Conservation (phyloP, 2,113 vertebrate species). For the Xenopus tropicalis region UCB_Xtro_10.0 CM004451.2:22920001-22920500, state of each 20-base stretch:
- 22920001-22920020: not conserved
- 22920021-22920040: conserved; percentile 4
- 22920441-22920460: too few relatives aligned
- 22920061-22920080: too few relatives aligned
- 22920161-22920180: conserved; percentile 15
- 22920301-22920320: conserved; percentile 43
- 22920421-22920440: too few relatives aligned
- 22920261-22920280: conserved; percentile 3
- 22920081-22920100: too few relatives aligned
- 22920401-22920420: too few relatives aligned
- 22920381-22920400: not conserved
- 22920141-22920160: not conserved
- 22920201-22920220: conserved; percentile 1
- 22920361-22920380: not conserved
- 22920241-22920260: not conserved
- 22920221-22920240: conserved; percentile 32
- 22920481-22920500: too few relatives aligned
- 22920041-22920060: not conserved
- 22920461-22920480: too few relatives aligned
- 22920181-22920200: conserved; percentile 10
- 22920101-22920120: too few relatives aligned
- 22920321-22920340: conserved; percentile 27
- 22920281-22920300: conserved; percentile 17
- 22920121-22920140: not conserved
- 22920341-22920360: not conserved